phyloP scores from a whole-genome alignment of 1,140 invertebrate species.

The Thaumetopoea pityocampa region DNA sequence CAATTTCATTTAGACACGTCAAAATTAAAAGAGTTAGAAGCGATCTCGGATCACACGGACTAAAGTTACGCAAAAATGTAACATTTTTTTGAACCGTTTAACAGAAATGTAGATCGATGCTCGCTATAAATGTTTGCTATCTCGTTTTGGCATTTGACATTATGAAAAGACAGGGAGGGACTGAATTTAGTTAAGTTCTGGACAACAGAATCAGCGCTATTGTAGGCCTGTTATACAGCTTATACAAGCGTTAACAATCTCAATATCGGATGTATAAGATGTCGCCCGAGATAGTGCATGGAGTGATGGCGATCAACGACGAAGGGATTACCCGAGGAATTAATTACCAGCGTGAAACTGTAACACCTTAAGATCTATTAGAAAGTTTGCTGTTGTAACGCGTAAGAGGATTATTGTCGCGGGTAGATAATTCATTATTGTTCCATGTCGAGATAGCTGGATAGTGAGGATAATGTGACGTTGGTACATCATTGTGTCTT shows the following conservation, averaged over 20 bases:
- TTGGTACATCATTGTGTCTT: constrained; percentile 6
- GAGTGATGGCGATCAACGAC: constrained; percentile 54
- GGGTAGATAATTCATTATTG: constrained; percentile 7
- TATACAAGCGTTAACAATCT: constrained; percentile 37
- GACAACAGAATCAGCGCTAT: too few species aligned
- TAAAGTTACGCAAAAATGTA: too few species aligned
- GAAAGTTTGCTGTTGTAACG: constrained; percentile 35
- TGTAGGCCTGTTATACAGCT: constrained; percentile 32
- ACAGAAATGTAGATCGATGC: too few species aligned
- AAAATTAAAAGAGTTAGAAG: too few species aligned
- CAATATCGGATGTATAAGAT: constrained; percentile 33
- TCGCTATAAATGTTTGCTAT: too few species aligned
- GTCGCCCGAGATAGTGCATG: constrained; percentile 26
- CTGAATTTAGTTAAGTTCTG: too few species aligned
- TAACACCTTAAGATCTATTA: constrained; percentile 39
- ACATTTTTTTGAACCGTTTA: too few species aligned
- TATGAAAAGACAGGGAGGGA: too few species aligned
- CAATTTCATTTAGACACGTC: too few species aligned
- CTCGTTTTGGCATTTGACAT: too few species aligned
- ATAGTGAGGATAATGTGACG: constrained; percentile 1
- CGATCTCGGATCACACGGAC: too few species aligned
- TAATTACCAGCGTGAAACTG: constrained; percentile 48
- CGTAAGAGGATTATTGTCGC: constrained; percentile 7
- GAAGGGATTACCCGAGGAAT: constrained; percentile 49
- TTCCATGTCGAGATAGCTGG: constrained; percentile 1